A percentile compares a stretch with the other conserved stretches of the same genome.
Conservation (phyloP, 2,888 invertebrate genomes). For the Zhuqinia jingwanae region DNA sequence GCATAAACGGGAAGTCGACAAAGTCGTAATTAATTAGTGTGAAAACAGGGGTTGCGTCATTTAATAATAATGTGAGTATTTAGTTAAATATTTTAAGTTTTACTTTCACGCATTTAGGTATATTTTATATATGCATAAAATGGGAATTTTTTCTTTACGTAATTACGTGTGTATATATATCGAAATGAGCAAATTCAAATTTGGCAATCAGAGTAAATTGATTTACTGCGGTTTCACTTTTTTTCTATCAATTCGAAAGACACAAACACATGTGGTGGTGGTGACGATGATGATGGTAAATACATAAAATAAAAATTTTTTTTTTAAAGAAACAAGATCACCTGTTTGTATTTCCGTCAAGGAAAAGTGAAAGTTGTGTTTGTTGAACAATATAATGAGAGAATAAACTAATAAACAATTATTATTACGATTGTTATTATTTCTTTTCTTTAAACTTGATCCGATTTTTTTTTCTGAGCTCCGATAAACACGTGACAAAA, state of each 20-base stretch:
- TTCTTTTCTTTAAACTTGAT: no score
- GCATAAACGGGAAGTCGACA: neutral
- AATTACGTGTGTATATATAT: neutral
- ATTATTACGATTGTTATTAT: no score
- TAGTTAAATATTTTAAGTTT: no score
- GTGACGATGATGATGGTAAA: no score
- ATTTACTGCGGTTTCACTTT: neutral
- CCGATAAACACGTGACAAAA: no score
- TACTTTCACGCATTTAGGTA: no score
- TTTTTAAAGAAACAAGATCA: neutral
- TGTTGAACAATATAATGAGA: no score
- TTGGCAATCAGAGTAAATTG: neutral
- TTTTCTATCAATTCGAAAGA: slow-evolving; percentile 3
- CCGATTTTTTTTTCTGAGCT: no score
- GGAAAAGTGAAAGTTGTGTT: no score
- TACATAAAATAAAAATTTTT: neutral
- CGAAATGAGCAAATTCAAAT: slow-evolving; percentile 32
- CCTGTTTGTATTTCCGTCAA: no score
- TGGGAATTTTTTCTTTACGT: neutral
- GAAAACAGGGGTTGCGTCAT: neutral
- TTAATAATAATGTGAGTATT: no score
- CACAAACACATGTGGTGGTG: neutral
- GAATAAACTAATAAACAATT: no score
- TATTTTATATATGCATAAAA: neutral
- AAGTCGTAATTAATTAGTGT: neutral